Percentiles rank a stretch among this genome's conserved stretches.
phyloP scores from a whole-genome alignment of 2,888 invertebrate species.

The Xestia c-nigrum region DNA sequence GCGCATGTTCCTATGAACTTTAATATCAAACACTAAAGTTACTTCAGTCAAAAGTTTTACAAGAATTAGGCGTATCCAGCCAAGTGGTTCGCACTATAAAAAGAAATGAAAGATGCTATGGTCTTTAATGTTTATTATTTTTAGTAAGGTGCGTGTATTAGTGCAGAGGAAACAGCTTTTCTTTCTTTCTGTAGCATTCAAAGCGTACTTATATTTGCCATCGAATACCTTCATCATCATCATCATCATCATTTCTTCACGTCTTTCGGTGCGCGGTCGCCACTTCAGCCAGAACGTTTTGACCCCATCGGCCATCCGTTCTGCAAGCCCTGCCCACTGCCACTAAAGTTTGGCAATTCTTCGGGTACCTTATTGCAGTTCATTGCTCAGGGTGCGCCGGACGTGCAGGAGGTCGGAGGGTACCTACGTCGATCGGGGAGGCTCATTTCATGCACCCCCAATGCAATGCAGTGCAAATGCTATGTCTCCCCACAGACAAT shows the following conservation, averaged over 20 bases:
- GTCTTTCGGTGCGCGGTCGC: too few species aligned
- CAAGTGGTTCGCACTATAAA: background rate
- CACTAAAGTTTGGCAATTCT: too few species aligned
- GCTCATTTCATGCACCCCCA: too few species aligned
- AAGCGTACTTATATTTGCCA: background rate
- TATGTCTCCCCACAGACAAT: too few species aligned
- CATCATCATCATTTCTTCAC: too few species aligned
- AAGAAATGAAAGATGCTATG: background rate
- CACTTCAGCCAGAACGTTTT: too few species aligned
- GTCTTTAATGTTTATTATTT: background rate
- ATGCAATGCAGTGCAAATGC: too few species aligned
- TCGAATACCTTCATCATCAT: background rate
- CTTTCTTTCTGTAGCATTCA: background rate
- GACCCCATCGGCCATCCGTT: too few species aligned
- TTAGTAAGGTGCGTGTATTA: background rate
- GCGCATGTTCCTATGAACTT: background rate
- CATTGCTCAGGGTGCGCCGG: background rate
- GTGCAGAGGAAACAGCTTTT: background rate
- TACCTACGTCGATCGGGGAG: too few species aligned
- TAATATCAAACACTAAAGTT: background rate
- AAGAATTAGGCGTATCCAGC: background rate
- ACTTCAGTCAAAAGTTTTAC: background rate
- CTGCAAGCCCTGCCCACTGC: too few species aligned
- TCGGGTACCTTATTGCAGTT: background rate
- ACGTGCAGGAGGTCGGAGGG: too few species aligned